Base-by-base conservation (phyloP, 2,888 invertebrate species). In the Tenthredo scrophulariae region DNA sequence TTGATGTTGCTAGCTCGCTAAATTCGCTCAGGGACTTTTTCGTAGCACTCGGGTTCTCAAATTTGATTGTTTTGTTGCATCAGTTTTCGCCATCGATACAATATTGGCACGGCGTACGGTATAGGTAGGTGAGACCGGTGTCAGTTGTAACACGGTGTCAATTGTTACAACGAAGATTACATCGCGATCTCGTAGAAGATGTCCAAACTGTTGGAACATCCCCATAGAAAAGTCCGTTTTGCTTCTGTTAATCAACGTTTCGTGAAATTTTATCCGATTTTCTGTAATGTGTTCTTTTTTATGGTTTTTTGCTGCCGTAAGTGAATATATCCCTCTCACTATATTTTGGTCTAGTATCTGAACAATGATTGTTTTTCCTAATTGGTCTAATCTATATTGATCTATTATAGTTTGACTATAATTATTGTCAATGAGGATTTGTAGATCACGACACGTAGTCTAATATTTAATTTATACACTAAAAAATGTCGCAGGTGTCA, bases 181-280 rank as follows among this genome's bases (percentile, higher is more conserved):
- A 15, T 50, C 75, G 50, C 26, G 15, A 50, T 77, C 29, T 77
- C 50, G 22, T 50, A 29, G 29, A 77, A 46, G 26, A 77, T 77
- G 29, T 77, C 18, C 46, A 50, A 77, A 29, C 75, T 50, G 26
- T 26, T 77, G 18, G 10, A 15, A 50, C 75, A 58, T 75, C 33
- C 33, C 33, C 33, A 33, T 33, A 33, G 33, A 40, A 37, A 74
- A 62, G 62, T 84, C 75, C 9, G 84, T 62, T 75, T 75, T 3
- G 75, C 58, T 84, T 74, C 37, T 75, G 75, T 72, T 74, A 15
- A 70, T 74, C n/a, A 84, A 84, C 54, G 40, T 74, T 74, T 65
- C 33, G 26, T 2, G 3, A 75, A 54, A 77, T 62, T 54, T 10
- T 40, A 58, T 18, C 77, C 43, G 33, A n/a, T 74, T 75, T 84